Evolutionary conservation across 2,888 invertebrate genomes (phyloP).

Genomic region (Galeruca laticollis): DNA sequence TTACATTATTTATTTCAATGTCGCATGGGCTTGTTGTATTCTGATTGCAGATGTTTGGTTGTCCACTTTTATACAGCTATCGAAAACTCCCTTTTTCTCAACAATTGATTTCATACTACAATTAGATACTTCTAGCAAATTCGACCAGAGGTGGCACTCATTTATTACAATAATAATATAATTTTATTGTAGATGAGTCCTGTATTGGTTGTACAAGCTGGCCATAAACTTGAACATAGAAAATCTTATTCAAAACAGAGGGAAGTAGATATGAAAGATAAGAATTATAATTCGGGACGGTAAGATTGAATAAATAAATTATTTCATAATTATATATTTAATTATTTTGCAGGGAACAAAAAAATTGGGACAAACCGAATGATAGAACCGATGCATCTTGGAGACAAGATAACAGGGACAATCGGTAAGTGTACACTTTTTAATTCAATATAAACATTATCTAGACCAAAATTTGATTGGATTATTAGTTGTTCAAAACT

Average conservation of each 20-base stretch:
- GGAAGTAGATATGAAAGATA: constrained; percentile 36
- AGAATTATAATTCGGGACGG: constrained; percentile 46
- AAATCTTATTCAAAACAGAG: constrained; percentile 44
- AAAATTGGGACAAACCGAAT: constrained; percentile 35
- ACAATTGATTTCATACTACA: too few relatives aligned
- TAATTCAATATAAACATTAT: background rate
- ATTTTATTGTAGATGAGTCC: constrained; percentile 56
- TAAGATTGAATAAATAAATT: constrained; percentile 30
- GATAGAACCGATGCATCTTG: constrained; percentile 47
- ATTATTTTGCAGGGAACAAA: constrained; percentile 37
- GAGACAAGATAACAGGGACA: constrained; percentile 51
- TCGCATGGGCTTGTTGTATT: too few relatives aligned
- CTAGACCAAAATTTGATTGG: too few relatives aligned
- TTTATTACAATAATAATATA: background rate
- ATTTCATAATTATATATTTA: constrained; percentile 1
- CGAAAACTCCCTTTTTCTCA: too few relatives aligned
- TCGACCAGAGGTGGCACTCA: too few relatives aligned
- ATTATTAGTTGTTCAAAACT: too few relatives aligned
- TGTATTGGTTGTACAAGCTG: constrained; percentile 60
- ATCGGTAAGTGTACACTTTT: constrained; percentile 47
- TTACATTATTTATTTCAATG: too few relatives aligned
- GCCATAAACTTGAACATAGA: constrained; percentile 60
- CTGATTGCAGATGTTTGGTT: too few relatives aligned
- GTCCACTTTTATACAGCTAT: too few relatives aligned
- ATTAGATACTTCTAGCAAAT: too few relatives aligned